Evolutionary conservation across 2,888 invertebrate genomes (phyloP), one percentile per base, ranked within the genome.

Genomic region (Frankliniella intonsa): DNA sequence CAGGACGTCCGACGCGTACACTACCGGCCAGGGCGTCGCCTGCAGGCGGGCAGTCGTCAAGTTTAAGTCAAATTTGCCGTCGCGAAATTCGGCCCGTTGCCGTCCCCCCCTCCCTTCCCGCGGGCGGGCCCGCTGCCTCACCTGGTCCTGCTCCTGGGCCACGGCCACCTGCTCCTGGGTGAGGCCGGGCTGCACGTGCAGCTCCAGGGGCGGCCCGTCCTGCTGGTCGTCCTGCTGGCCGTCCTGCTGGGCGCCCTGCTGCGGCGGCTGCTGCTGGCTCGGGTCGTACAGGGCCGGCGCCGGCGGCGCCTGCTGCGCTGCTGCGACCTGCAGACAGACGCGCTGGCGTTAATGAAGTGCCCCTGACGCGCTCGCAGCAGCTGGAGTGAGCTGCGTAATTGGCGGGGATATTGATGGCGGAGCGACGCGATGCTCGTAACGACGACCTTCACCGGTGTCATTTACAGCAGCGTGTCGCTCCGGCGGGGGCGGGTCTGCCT

Each of bases 1-100:
- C 69, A 25, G 69, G 11, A 76, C 69, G 69, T 76, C 69, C 0
- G 69, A 76, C 22, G 69, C 69, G 69, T 76, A 76, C 69, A 76
- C 69, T 9, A 76, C 25, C 25, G 69, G 69, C 69, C 69, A 76
- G 11, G 69, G 69, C 8, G 69, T 25, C 25, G 25, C n/a, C 69
- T 76, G 69, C 2, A 25, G 22, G 10, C 8, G 22, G 22, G 10
- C 8, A 76, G 25, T 10, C 55, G 12, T 55, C 14, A 55, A 2
- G 7, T 17, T 55, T 17, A 3, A 55, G 55, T 14, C 2, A 17
- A 11, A 17, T 55, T 55, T 55, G 38, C 5, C 38, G 38, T 38
- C 38, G 38, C 5, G 2, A 38, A 38, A 38, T 38, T 38, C 38
- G 38, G 38, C 38, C 3, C 38, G 38, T 51, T 9, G 12, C 51